Percentiles rank a stretch among this genome's conserved stretches.
These are phyloP conservation scores for Neria commutata DNA, from an alignment of 2,888 invertebrate species.

Conservation along the genomic window DNA sequence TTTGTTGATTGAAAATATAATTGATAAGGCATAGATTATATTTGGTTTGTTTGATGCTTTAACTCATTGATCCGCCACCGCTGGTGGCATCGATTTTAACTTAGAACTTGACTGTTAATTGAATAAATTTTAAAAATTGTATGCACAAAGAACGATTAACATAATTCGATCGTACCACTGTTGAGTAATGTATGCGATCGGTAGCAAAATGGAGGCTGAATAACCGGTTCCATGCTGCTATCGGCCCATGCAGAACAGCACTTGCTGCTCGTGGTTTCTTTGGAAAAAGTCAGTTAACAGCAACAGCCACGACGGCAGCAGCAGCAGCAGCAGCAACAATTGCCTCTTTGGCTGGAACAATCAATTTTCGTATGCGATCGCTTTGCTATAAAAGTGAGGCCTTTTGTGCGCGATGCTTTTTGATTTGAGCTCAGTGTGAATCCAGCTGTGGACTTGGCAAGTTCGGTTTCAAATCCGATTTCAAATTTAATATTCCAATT, in stretches of 20 bases:
- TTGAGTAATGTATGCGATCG: background rate
- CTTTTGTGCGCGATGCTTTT: conserved; percentile 56
- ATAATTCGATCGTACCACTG: background rate
- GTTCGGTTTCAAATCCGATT: conserved; percentile 31
- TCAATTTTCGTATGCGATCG: conserved; percentile 3
- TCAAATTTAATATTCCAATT: conserved; percentile 7
- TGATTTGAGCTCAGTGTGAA: conserved; percentile 56
- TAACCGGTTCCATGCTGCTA: too few relatives aligned
- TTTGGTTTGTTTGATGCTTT: too few relatives aligned
- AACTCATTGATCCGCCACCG: too few relatives aligned
- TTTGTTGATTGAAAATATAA: too few relatives aligned
- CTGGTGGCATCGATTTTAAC: too few relatives aligned
- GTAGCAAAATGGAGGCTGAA: too few relatives aligned
- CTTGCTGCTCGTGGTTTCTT: background rate
- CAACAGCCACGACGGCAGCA: conserved; percentile 8
- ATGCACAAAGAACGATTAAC: too few relatives aligned
- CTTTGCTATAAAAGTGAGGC: conserved; percentile 50
- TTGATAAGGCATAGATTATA: too few relatives aligned
- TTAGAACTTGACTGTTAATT: too few relatives aligned
- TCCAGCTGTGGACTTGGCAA: conserved; percentile 51
- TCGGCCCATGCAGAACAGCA: too few relatives aligned
- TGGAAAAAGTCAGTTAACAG: conserved; percentile 40
- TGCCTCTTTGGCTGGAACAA: conserved; percentile 14
- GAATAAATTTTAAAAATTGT: too few relatives aligned
- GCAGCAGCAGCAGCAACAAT: background rate